Conservation (phyloP, 2,797 vertebrate genomes). For the Malurus splendens region DNA sequence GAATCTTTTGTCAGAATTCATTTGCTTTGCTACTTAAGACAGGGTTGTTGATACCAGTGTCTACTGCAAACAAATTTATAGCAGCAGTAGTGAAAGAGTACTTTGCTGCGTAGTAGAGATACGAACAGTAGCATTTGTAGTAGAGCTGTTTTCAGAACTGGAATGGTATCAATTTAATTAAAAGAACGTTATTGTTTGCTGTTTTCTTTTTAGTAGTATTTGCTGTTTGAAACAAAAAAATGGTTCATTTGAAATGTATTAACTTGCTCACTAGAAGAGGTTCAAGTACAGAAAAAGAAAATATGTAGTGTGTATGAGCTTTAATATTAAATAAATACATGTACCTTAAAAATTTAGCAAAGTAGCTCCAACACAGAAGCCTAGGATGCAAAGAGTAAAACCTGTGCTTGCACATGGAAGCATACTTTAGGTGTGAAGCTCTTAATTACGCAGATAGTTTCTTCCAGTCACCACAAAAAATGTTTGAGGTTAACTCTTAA, state of each 20-base stretch:
- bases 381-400: not conserved
- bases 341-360: not conserved
- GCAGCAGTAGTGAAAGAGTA: not conserved
- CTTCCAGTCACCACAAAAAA: not conserved
- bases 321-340: not conserved
- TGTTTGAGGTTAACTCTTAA: not conserved
- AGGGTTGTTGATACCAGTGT: not conserved
- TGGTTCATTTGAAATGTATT: accelerated
- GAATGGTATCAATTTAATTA: not conserved
- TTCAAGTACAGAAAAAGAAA: not conserved
- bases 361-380: not conserved
- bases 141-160: not conserved
- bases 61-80: not conserved
- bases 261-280: not conserved
- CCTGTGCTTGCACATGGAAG: not conserved
- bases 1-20: not conserved
- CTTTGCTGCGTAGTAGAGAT: not conserved
- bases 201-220: not conserved
- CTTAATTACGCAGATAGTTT: not conserved
- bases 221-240: not conserved
- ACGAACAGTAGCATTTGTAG: not conserved
- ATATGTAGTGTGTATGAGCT: not conserved
- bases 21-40: not conserved
- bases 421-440: not conserved
- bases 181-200: not conserved